Conservation (phyloP, 1,140 invertebrate genomes). For the Drosophila sucinea region DNA sequence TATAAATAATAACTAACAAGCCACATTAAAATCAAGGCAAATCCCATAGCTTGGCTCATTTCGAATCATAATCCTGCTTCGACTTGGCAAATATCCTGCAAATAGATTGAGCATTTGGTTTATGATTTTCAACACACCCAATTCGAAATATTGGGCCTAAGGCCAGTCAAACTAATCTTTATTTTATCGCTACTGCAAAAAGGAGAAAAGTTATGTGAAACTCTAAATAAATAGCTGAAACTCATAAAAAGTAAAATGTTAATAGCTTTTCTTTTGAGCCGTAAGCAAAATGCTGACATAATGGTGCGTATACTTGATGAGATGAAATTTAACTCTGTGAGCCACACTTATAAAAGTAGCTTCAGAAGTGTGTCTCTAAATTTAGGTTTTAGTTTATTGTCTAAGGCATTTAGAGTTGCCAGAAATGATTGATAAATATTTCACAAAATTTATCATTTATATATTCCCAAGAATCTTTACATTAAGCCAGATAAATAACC, state of each 20-base stretch:
- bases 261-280: slow-evolving; percentile 46
- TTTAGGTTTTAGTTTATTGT: no score
- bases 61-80: neutral
- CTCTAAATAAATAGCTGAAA: slow-evolving; percentile 41
- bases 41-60: neutral
- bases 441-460: neutral
- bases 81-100: slow-evolving; percentile 9
- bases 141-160: neutral
- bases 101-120: neutral
- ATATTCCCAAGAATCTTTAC: neutral
- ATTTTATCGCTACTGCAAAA: slow-evolving; percentile 13
- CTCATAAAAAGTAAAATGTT: slow-evolving; percentile 50
- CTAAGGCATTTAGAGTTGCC: no score
- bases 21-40: slow-evolving; percentile 7
- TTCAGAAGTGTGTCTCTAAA: no score
- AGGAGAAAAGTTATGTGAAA: neutral
- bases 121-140: neutral
- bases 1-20: slow-evolving; percentile 41
- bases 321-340: slow-evolving; percentile 1
- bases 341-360: no score
- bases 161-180: slow-evolving; percentile 53
- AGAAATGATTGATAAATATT: slow-evolving; percentile 22
- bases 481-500: neutral
- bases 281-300: slow-evolving; percentile 20
- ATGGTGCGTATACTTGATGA: slow-evolving; percentile 44